phyloP scores from a whole-genome alignment of 2,113 vertebrate species.

The Gobiocypris rarus region DNA sequence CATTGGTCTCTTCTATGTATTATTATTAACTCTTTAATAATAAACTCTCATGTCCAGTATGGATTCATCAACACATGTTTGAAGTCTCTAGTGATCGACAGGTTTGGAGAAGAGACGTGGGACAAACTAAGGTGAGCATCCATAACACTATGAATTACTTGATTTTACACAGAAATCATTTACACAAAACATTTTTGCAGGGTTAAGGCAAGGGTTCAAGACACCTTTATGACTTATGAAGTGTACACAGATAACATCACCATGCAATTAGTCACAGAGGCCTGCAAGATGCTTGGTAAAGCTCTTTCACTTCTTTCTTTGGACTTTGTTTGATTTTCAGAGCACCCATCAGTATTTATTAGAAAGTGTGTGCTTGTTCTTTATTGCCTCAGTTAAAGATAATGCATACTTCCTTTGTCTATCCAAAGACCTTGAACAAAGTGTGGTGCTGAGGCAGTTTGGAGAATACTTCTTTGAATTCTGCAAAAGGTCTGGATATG shows the following conservation, averaged over 20 bases:
- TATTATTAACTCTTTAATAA: not conserved
- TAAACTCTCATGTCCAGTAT: conserved; percentile 68
- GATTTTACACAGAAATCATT: not conserved
- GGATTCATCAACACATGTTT: conserved; percentile 80
- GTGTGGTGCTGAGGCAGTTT: conserved; percentile 78
- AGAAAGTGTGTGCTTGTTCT: not conserved
- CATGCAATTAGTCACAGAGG: conserved; percentile 74
- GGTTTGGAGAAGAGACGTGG: conserved; percentile 80
- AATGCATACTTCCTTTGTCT: conserved; percentile 23
- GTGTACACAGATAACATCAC: conserved; percentile 81
- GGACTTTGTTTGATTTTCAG: not conserved
- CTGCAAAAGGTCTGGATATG: conserved; percentile 80
- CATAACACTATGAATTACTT: not conserved
- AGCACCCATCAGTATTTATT: not conserved
- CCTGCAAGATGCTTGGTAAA: conserved; percentile 79
- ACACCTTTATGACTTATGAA: conserved; percentile 79
- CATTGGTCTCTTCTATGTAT: not conserved
- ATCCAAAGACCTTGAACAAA: conserved; percentile 74
- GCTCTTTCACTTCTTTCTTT: not conserved
- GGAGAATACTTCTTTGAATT: conserved; percentile 85
- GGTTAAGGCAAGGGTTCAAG: conserved; percentile 72
- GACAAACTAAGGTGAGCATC: conserved; percentile 77
- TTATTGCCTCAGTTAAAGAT: not conserved
- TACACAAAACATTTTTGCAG: no score
- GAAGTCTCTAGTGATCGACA: conserved; percentile 77